Conservation (phyloP, 2,113 vertebrate species). For the Heptranchias perlo region DNA sequence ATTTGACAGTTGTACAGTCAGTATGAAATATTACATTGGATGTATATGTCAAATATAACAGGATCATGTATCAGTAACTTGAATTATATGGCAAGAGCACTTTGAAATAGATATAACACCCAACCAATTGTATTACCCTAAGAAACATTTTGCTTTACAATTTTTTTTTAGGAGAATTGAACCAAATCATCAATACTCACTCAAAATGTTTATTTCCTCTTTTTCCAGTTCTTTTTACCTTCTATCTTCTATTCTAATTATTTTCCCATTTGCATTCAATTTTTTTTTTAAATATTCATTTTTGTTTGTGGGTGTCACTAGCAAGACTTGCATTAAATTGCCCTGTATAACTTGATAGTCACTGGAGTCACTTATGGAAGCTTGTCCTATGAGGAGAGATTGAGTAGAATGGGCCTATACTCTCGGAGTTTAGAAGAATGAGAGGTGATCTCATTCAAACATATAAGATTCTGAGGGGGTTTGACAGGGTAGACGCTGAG, state of each 20-base stretch:
- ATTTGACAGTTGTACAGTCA: not conserved
- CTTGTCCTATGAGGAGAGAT: no score
- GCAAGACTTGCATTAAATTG: not conserved
- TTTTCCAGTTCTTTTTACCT: not conserved
- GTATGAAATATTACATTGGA: conserved; percentile 10
- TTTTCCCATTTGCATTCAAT: not conserved
- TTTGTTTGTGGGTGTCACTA: not conserved
- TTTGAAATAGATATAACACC: not conserved
- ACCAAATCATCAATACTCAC: not conserved
- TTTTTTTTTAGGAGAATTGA: not conserved
- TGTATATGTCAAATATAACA: not conserved
- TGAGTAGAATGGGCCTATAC: no score
- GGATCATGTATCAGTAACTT: not conserved
- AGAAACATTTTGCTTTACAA: not conserved
- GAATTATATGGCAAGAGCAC: not conserved
- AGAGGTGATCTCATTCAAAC: no score
- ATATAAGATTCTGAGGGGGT: no score
- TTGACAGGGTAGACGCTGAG: no score
- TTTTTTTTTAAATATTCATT: not conserved
- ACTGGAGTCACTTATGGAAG: not conserved
- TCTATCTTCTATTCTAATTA: not conserved
- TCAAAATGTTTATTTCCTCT: not conserved
- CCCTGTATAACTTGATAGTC: not conserved
- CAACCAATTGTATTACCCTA: not conserved
- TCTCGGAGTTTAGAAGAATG: no score